Conservation (phyloP, 2,113 vertebrate species). For the Procavia capensis region DNA sequence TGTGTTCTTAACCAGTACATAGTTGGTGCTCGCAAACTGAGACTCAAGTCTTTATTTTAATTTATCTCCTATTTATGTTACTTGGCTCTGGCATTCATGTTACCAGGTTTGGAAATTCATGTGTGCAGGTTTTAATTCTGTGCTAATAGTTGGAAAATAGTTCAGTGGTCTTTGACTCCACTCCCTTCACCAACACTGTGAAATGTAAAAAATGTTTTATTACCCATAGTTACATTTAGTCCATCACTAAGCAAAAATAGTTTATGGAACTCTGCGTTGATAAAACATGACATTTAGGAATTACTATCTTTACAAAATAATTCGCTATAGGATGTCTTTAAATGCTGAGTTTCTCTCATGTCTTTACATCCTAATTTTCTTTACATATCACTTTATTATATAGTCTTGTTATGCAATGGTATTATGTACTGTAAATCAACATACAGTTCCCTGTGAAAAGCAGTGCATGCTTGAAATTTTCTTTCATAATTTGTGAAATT, state of each 20-base stretch:
- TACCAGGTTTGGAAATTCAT: background rate
- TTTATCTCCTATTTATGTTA: background rate
- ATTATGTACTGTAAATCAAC: constrained; percentile 7
- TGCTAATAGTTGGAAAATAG: background rate
- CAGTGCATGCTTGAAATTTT: constrained; percentile 17
- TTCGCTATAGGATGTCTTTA: constrained; percentile 32
- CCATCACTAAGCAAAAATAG: background rate
- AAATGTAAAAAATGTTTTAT: constrained; percentile 49
- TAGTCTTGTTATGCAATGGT: too few species aligned
- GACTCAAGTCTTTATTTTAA: background rate
- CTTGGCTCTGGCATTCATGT: too few species aligned
- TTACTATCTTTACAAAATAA: constrained; percentile 36
- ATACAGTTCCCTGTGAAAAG: constrained; percentile 15
- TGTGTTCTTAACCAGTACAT: background rate
- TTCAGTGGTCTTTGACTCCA: background rate
- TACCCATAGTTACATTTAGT: background rate
- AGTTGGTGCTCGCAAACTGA: background rate
- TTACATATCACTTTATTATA: background rate
- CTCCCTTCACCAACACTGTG: background rate
- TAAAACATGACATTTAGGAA: constrained; percentile 25
- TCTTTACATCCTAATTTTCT: constrained; percentile 39
- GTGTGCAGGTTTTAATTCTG: background rate
- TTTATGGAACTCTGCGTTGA: background rate
- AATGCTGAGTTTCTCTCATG: constrained; percentile 1
- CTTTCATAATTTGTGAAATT: constrained; percentile 36